Evolutionary conservation across 2,113 vertebrate species (phyloP).

Genomic region (Balaenoptera acutorostrata): DNA sequence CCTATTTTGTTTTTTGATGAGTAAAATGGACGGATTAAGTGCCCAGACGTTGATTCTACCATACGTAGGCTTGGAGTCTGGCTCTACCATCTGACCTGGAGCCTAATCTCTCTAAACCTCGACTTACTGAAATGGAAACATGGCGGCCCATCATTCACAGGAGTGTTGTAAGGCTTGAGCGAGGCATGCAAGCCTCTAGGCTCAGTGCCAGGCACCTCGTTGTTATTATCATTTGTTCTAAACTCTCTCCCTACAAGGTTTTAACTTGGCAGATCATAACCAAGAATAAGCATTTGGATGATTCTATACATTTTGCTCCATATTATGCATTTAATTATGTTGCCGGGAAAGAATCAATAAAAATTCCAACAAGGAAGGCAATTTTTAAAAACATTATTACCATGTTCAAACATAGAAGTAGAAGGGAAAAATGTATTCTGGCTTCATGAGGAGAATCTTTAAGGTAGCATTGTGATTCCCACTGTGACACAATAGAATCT

Average conservation of each 20-base stretch:
- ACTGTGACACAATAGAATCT: background rate
- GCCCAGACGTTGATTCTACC: background rate
- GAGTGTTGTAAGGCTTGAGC: background rate
- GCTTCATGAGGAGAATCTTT: background rate
- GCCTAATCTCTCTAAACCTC: background rate
- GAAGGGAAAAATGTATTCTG: background rate
- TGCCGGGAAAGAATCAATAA: background rate
- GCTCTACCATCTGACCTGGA: background rate
- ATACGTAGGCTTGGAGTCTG: background rate
- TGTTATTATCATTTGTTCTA: background rate
- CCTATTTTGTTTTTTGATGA: background rate
- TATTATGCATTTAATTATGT: slow-evolving; percentile 41
- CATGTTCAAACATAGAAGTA: slow-evolving; percentile 26
- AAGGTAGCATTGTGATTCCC: background rate
- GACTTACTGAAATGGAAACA: background rate
- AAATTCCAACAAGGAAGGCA: slow-evolving; percentile 22
- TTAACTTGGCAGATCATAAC: background rate
- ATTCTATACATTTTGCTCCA: slow-evolving; percentile 21
- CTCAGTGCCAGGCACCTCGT: background rate
- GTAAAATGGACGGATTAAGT: background rate
- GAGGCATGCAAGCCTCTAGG: background rate
- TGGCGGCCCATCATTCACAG: background rate
- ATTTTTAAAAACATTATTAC: background rate
- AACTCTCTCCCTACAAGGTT: background rate
- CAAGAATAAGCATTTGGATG: slow-evolving; percentile 20